Evolutionary conservation across 1,140 invertebrate genomes (phyloP).

Genomic region (Drosophila kanapiae): DNA sequence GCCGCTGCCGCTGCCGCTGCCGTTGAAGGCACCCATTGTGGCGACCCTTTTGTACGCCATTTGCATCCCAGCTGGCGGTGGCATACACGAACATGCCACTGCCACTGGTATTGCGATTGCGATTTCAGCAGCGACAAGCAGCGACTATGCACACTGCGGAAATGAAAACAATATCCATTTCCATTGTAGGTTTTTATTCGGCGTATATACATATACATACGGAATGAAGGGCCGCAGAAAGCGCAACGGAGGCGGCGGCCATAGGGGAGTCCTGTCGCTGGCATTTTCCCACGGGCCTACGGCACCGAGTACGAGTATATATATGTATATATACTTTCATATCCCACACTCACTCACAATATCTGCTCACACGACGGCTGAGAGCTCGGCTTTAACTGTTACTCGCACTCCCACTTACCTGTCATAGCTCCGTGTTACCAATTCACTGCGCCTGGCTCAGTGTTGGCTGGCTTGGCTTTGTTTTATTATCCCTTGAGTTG

Average conservation of each 20-base stretch:
- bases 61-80: conserved; percentile 66
- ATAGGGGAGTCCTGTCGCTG: conserved; percentile 67
- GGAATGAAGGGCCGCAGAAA: conserved; percentile 52
- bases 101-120: conserved; percentile 22
- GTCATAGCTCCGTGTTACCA: conserved; percentile 20
- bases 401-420: conserved; percentile 39
- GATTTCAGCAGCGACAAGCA: conserved; percentile 18
- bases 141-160: conserved; percentile 58
- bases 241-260: conserved; percentile 64
- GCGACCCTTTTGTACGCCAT: conserved; percentile 72
- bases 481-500: neutral
- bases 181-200: conserved; percentile 76
- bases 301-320: conserved; percentile 1
- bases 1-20: conserved; percentile 28
- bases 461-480: conserved; percentile 16
- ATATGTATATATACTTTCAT: conserved; percentile 1
- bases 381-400: conserved; percentile 33
- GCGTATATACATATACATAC: conserved; percentile 27
- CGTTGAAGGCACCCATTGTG: conserved; percentile 70
- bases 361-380: neutral
- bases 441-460: conserved; percentile 14
- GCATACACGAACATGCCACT: conserved; percentile 62
- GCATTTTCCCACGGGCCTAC: conserved; percentile 40
- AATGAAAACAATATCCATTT: conserved; percentile 84
- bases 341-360: conserved; percentile 4